Percentiles rank a stretch among this genome's conserved stretches.
Evolutionary conservation across 2,797 vertebrate genomes (phyloP).

Genomic region (Aeoliscus strigatus): DNA sequence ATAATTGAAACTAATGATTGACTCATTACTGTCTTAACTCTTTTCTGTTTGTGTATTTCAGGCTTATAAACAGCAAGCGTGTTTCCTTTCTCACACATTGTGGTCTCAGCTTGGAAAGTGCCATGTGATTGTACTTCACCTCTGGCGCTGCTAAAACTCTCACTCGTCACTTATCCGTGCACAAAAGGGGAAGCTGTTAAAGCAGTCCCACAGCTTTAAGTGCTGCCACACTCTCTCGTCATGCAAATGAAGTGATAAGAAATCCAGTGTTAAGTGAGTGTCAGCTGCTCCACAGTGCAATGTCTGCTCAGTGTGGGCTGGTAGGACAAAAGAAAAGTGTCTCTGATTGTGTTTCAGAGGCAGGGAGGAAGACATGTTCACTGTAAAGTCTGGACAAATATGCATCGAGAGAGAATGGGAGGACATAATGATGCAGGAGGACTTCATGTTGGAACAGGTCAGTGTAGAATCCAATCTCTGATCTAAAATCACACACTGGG

Average conservation of each 20-base stretch:
- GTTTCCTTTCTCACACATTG: constrained; percentile 26
- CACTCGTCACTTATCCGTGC: constrained; percentile 22
- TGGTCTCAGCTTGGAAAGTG: constrained; percentile 31
- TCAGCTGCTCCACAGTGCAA: constrained; percentile 26
- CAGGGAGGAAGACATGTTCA: too few species aligned
- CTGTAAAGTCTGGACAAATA: too few species aligned
- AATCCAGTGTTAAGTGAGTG: constrained; percentile 34
- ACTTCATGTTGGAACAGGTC: too few species aligned
- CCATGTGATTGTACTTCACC: constrained; percentile 37
- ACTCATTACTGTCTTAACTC: too few species aligned
- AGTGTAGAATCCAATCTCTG: too few species aligned
- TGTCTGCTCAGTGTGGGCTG: constrained; percentile 30
- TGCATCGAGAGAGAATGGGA: too few species aligned
- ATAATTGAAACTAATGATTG: too few species aligned
- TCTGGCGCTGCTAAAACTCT: constrained; percentile 29
- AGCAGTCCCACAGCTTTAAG: constrained; percentile 36
- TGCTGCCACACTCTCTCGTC: constrained; percentile 32
- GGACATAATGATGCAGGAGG: too few species aligned
- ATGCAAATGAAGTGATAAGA: constrained; percentile 55
- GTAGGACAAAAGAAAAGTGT: constrained; percentile 39
- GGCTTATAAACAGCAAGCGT: constrained; percentile 9
- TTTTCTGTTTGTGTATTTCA: too few species aligned
- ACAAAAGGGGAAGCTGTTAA: constrained; percentile 38
- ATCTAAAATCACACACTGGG: too few species aligned
- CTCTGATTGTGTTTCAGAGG: too few species aligned